phyloP scores from a whole-genome alignment of 2,797 vertebrate genomes.

The Pempheris klunzingeri region DNA sequence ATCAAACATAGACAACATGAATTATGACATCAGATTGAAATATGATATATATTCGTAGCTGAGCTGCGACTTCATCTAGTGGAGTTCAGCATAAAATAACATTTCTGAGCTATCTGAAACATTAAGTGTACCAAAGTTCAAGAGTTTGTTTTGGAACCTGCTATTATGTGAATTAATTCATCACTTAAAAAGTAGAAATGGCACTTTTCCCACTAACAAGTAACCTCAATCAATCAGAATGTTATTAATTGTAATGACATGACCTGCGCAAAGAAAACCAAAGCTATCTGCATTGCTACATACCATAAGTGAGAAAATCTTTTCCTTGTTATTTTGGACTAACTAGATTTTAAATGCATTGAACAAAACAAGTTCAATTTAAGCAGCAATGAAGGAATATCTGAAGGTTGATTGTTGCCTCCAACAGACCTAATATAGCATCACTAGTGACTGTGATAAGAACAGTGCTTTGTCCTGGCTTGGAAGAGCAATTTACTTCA shows the following conservation, averaged over 20 bases:
- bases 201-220: not conserved
- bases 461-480: conserved; percentile 25
- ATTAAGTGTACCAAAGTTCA: not conserved
- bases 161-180: not conserved
- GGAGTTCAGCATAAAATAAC: not conserved
- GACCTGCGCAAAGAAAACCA: not conserved
- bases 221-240: not conserved
- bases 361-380: not conserved
- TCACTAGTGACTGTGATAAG: not conserved
- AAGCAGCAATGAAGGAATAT: not conserved
- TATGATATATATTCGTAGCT: not conserved
- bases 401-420: not conserved
- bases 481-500: conserved; percentile 26
- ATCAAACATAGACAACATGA: not conserved
- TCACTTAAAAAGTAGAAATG: conserved; percentile 3
- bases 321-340: not conserved
- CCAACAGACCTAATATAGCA: not conserved
- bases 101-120: conserved; percentile 9
- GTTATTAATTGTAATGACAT: not conserved
- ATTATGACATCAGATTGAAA: conserved; percentile 4
- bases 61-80: not conserved
- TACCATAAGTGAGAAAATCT: not conserved
- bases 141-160: not conserved
- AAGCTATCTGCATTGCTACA: not conserved
- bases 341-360: not conserved